Base-by-base conservation (phyloP, 2,797 vertebrate genomes). In the Lophura swinhoii region DNA sequence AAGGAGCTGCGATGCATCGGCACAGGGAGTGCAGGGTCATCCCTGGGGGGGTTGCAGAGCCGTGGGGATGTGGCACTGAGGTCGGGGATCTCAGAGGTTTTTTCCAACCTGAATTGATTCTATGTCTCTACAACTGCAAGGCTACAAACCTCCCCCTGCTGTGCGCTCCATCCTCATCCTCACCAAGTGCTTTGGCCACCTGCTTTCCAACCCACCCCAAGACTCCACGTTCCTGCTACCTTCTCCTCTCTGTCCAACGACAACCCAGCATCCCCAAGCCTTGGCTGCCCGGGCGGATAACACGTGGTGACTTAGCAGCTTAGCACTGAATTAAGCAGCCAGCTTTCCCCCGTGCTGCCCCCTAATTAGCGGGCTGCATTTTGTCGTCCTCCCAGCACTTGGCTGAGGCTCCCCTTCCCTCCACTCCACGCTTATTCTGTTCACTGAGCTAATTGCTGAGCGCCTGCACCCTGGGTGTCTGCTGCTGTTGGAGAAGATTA, bases 401-500 rank as follows among this genome's bases (percentile, higher is more conserved):
- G 77, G 48, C 90, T 48, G 51, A 62, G 72, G 41, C 81, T 90
- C 89, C 90, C 67, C 69, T 69, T 84, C 69, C 82, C 88, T 92
- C 46, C 60, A 16, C 95, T 89, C 93, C 93, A 87, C 55, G 1
- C 88, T 81, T 51, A 35, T 89, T 94, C 78, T 87, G 64, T 79
- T 93, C 95, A 60, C 85, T 55, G 41, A 91, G 43, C 87, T 97
- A 97, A 97, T 97, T 97, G 96, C 94, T 37, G 68, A 95, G 96
- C 55, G 59, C 87, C 83, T 77, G 88, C 91, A 95, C 94, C 94
- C 70, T 84, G 87, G 93, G 96, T 97, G 93, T 71, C 96, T 95
- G 96, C 89, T 95, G 89, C 96, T 96, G 89, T 67, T 97, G 96
- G 89, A 91, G 93, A 81, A 96, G 96, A 97, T 96, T 97, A 95